Evolutionary conservation across 2,888 invertebrate genomes (phyloP).

Genomic region (Nesidiocoris tenuis): DNA sequence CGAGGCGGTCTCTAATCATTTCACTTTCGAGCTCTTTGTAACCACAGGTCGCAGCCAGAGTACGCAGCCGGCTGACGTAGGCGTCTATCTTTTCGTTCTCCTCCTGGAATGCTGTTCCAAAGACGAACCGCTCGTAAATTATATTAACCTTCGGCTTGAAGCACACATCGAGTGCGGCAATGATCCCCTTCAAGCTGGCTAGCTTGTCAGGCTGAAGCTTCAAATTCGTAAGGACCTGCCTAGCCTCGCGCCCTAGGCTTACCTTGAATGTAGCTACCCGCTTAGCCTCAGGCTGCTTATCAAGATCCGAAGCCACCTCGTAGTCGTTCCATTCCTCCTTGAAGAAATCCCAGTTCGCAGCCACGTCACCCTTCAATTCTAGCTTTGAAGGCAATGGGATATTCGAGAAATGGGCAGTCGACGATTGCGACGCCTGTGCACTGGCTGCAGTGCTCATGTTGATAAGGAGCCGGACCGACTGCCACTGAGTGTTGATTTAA

Average conservation of each 20-base stretch:
- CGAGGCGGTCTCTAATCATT: not conserved
- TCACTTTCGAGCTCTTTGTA: not conserved
- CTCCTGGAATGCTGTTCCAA: constrained; percentile 26
- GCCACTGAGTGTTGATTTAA: not conserved
- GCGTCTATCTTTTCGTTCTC: constrained; percentile 6
- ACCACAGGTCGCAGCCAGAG: constrained; percentile 1
- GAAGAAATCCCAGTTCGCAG: constrained; percentile 14
- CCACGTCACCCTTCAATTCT: not conserved
- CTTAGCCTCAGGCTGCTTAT: not conserved
- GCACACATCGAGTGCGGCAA: constrained; percentile 11
- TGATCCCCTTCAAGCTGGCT: constrained; percentile 5
- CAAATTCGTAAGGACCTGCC: constrained; percentile 18
- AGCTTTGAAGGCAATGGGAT: not conserved
- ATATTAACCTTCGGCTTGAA: constrained; percentile 17
- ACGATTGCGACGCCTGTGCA: too few relatives aligned
- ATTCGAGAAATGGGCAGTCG: too few relatives aligned
- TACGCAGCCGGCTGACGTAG: not conserved
- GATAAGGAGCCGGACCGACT: too few relatives aligned
- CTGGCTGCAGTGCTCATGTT: too few relatives aligned
- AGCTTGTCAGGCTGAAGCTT: constrained; percentile 3
- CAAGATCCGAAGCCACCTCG: constrained; percentile 2
- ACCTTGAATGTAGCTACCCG: constrained; percentile 22
- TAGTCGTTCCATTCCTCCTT: constrained; percentile 12
- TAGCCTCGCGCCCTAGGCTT: constrained; percentile 14
- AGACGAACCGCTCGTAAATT: constrained; percentile 25